Percentiles rank a stretch among this genome's conserved stretches.
Evolutionary conservation across 2,888 invertebrate genomes (phyloP).

Genomic region (Microdon myrmicae): DNA sequence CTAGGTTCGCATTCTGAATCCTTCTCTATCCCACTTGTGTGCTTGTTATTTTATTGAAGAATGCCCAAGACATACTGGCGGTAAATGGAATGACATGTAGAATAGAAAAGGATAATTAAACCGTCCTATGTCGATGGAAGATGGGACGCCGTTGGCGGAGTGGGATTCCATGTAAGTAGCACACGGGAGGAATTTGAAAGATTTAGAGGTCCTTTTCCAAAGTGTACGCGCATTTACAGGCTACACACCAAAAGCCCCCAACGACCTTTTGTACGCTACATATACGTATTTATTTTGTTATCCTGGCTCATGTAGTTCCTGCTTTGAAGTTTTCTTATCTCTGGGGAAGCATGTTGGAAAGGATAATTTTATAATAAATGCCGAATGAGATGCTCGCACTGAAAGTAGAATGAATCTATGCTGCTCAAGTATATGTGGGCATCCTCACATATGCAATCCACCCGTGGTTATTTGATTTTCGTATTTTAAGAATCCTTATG

Average conservation of each 20-base stretch:
- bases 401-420: too few species aligned
- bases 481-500: too few species aligned
- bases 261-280: slow-evolving; percentile 1
- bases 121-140: slow-evolving; percentile 40
- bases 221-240: slow-evolving; percentile 1
- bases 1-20: slow-evolving; percentile 28
- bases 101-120: slow-evolving; percentile 51
- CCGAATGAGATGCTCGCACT: slow-evolving; percentile 45
- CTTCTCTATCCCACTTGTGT: too few species aligned
- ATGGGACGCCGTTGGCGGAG: slow-evolving; percentile 30
- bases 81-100: slow-evolving; percentile 42
- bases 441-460: too few species aligned
- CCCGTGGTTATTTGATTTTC: too few species aligned
- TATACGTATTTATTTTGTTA: slow-evolving; percentile 18
- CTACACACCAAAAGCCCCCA: background rate
- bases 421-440: too few species aligned
- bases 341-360: slow-evolving; percentile 48
- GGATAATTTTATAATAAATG: slow-evolving; percentile 46
- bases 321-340: slow-evolving; percentile 50
- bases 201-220: slow-evolving; percentile 40
- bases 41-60: too few species aligned
- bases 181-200: slow-evolving; percentile 37
- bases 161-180: slow-evolving; percentile 37
- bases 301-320: slow-evolving; percentile 41
- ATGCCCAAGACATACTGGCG: too few species aligned